Percentiles rank a stretch among this genome's conserved stretches.
Conservation (phyloP, 2,797 vertebrate genomes). For the Cygnus olor region DNA sequence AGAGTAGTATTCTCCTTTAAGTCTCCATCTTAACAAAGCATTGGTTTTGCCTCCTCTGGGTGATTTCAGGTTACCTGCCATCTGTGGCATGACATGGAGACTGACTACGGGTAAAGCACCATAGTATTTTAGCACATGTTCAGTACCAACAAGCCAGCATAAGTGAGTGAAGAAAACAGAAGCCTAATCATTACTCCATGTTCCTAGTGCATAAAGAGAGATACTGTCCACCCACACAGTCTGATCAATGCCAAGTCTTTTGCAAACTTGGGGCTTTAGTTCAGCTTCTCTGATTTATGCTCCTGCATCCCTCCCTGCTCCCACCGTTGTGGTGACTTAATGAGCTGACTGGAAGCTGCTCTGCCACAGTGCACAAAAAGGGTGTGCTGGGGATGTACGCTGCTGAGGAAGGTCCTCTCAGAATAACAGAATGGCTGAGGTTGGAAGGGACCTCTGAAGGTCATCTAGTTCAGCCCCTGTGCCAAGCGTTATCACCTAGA, state of each 20-base stretch:
- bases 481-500: too few relatives aligned
- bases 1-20: neutral
- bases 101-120: slow-evolving; percentile 27
- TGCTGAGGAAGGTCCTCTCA: neutral
- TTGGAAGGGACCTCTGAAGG: too few relatives aligned
- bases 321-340: neutral
- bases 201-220: slow-evolving; percentile 71
- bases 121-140: slow-evolving; percentile 57
- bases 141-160: slow-evolving; percentile 47
- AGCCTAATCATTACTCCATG: slow-evolving; percentile 71
- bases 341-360: neutral
- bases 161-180: slow-evolving; percentile 64
- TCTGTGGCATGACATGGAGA: slow-evolving; percentile 21
- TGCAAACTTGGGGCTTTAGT: slow-evolving; percentile 52
- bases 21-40: neutral
- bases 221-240: slow-evolving; percentile 72
- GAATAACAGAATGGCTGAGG: too few relatives aligned
- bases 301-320: slow-evolving; percentile 31
- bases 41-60: neutral
- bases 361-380: neutral
- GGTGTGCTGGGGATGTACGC: neutral
- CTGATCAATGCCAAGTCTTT: slow-evolving; percentile 60
- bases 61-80: slow-evolving; percentile 61
- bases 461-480: too few relatives aligned
- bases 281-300: slow-evolving; percentile 39